A percentile compares a stretch with the other conserved stretches of the same genome.
Conservation (phyloP, 2,113 vertebrate species). For the Ivindomyrus marchei region DNA sequence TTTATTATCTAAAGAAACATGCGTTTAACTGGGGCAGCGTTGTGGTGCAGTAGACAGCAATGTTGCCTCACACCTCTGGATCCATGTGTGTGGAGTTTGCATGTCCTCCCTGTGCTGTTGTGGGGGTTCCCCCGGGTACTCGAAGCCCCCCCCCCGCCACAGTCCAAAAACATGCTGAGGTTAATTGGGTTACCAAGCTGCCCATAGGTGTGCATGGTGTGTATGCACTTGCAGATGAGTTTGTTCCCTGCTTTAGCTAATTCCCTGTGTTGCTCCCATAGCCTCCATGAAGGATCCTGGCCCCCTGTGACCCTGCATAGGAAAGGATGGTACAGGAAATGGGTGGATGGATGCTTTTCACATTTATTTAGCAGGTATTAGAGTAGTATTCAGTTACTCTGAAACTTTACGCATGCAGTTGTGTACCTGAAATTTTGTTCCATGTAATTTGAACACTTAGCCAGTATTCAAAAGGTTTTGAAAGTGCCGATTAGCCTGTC, state of each 20-base stretch:
- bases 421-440: neutral
- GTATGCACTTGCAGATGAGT: neutral
- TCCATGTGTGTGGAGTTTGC: neutral
- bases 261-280: neutral
- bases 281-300: neutral
- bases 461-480: neutral
- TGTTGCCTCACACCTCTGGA: neutral
- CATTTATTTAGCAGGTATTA: neutral
- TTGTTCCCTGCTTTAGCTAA: neutral
- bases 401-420: neutral
- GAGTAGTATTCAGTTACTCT: neutral
- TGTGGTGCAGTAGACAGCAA: neutral
- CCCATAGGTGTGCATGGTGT: neutral
- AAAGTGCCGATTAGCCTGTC: neutral
- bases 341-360: neutral
- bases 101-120: neutral
- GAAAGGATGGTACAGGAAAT: neutral
- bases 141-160: neutral
- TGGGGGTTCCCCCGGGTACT: neutral
- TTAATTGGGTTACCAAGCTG: neutral
- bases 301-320: neutral
- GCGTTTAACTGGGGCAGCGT: neutral
- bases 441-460: neutral
- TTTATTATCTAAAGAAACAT: neutral
- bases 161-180: neutral